Base-by-base conservation (phyloP, 2,113 vertebrate genomes). In the Puntigrus tetrazona region DNA sequence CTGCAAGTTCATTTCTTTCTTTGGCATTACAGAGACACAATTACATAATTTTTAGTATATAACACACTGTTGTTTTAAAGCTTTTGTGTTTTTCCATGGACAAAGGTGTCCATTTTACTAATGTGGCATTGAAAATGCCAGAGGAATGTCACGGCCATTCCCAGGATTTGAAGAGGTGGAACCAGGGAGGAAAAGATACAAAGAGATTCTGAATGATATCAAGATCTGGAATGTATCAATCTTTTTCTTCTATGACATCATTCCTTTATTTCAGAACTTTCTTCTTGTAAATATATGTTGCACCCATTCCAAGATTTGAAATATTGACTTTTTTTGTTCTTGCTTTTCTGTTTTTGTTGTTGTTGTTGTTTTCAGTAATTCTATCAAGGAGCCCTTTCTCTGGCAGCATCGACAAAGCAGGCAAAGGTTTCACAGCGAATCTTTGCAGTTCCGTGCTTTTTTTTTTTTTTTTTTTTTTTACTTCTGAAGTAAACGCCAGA, bases 401-500 rank as follows among this genome's bases (percentile, higher is more conserved):
- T 80, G 83, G 79, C 78, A 80, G 57, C 36, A 63, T 41, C 55
- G 9, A 38, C 34, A 77, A 65, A 65, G 25, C 41, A 31, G 59
- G 61, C 36, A 57, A 50, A 77, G 72, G 81, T 81, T 73, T 85
- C 74, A 27, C 69, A 31, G 47, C 41, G 55, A 83, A 85, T 45
- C 65, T 38, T 86, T 83, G 67, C 57, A 59, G 43, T 61, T 85
- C 84, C 79, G 81, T 85, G 74, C 69, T 78, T 55, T 31, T 61
- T 27, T 38, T 55, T n/a, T n/a, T n/a, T n/a, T n/a, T n/a, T n/a
- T n/a, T n/a, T n/a, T n/a, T n/a, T n/a, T 52, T 31, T 47, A 38
- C 34, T 55, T 57, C 18, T 70, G 22, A 85, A 72, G 81, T 78
- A 86, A 87, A 85, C 22, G 55, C 70, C 84, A 87, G 87, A 87